Evolutionary conservation across 2,797 vertebrate species (phyloP).

Genomic region (Onychomys leucogaster): DNA sequence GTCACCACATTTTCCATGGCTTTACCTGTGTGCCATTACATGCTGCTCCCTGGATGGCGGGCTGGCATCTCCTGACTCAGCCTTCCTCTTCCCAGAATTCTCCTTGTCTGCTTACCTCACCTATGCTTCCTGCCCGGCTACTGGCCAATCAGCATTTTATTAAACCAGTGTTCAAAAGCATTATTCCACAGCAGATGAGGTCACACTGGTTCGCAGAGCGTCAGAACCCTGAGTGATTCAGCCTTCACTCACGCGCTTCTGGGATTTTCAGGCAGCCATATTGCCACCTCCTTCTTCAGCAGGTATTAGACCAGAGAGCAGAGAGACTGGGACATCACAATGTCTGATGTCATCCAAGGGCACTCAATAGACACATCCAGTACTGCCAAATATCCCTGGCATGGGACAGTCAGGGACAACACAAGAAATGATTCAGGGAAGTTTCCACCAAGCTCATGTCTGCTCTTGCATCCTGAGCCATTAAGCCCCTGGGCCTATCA

Average conservation of each 20-base stretch:
- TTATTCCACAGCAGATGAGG: too few relatives aligned
- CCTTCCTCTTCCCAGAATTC: too few relatives aligned
- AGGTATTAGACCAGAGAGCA: neutral
- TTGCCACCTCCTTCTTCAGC: neutral
- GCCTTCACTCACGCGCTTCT: neutral
- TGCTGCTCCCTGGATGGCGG: too few relatives aligned
- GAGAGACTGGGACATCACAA: neutral
- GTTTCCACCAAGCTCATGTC: neutral
- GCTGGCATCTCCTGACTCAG: too few relatives aligned
- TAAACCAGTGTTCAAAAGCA: too few relatives aligned
- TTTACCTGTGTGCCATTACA: too few relatives aligned
- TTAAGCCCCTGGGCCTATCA: neutral
- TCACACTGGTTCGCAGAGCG: neutral
- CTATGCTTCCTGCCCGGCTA: too few relatives aligned
- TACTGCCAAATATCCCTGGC: neutral
- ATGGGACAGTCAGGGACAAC: neutral
- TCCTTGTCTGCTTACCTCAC: too few relatives aligned
- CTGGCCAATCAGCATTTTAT: too few relatives aligned
- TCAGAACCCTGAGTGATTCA: rapidly evolving
- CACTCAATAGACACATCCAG: neutral
- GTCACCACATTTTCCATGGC: too few relatives aligned
- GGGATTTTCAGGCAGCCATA: neutral
- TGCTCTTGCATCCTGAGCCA: neutral
- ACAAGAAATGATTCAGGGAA: neutral
- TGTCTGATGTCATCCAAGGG: neutral